phyloP scores from a whole-genome alignment of 2,888 invertebrate genomes.

The Dicyrtoma fusca region DNA sequence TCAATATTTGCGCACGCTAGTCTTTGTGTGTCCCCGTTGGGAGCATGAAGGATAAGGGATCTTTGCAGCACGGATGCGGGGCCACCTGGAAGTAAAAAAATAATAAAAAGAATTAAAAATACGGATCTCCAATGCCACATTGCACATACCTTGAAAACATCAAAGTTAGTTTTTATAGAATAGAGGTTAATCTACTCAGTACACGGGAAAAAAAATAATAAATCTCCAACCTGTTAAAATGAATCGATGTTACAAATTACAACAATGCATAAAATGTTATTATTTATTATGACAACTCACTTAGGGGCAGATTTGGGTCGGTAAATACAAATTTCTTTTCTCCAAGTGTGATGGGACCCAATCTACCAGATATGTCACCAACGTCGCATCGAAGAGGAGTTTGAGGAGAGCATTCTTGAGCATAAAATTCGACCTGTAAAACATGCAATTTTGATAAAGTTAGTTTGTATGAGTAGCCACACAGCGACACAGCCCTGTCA shows the following conservation, averaged over 20 bases:
- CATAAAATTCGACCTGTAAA: slow-evolving; percentile 77
- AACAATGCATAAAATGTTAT: no score
- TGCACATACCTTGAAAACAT: no score
- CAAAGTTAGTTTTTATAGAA: no score
- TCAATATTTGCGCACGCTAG: slow-evolving; percentile 91
- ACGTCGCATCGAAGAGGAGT: slow-evolving; percentile 89
- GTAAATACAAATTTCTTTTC: slow-evolving; percentile 74
- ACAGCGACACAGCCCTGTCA: no score
- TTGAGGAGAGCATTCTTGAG: slow-evolving; percentile 82
- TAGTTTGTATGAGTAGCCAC: no score
- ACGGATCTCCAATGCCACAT: background rate
- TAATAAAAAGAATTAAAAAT: background rate
- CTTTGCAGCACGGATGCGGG: slow-evolving; percentile 77
- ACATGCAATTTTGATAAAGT: background rate
- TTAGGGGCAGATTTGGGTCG: slow-evolving; percentile 84
- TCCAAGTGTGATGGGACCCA: slow-evolving; percentile 83
- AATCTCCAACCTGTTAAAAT: no score
- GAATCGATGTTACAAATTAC: no score
- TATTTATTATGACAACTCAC: slow-evolving; percentile 57
- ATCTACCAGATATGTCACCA: slow-evolving; percentile 82
- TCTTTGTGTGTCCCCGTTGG: slow-evolving; percentile 71
- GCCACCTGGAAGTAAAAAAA: slow-evolving; percentile 62
- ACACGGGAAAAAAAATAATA: no score
- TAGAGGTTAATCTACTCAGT: no score
- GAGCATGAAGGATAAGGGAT: slow-evolving; percentile 81